phyloP scores from a whole-genome alignment of 2,888 invertebrate species.

The Melipona beecheii region DNA sequence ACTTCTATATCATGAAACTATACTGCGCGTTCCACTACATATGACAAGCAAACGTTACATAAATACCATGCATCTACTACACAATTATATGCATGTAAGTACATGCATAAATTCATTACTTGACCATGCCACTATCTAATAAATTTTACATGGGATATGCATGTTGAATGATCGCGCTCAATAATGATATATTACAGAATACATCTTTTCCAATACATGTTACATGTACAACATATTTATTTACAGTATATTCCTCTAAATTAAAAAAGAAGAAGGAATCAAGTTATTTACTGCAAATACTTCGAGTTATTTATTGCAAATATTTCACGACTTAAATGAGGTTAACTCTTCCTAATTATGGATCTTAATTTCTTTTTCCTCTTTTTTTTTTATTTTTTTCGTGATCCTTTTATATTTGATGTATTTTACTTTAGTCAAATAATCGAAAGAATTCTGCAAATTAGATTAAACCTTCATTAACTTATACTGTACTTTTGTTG shows the following conservation, averaged over 20 bases:
- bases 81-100: slow-evolving; percentile 26
- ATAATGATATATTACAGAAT: slow-evolving; percentile 22
- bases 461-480: not conserved
- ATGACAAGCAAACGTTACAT: slow-evolving; percentile 59
- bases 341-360: not conserved
- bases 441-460: not conserved
- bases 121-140: slow-evolving; percentile 18
- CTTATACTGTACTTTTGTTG: not conserved
- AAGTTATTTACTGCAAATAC: too few species aligned
- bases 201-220: not conserved
- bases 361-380: not conserved
- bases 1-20: slow-evolving; percentile 56
- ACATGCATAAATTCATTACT: slow-evolving; percentile 36
- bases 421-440: not conserved
- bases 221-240: not conserved
- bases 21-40: slow-evolving; percentile 59
- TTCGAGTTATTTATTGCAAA: not conserved
- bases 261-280: not conserved
- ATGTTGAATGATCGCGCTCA: slow-evolving; percentile 43
- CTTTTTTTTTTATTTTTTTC: too few species aligned
- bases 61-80: slow-evolving; percentile 45
- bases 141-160: slow-evolving; percentile 11
- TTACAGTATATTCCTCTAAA: not conserved
- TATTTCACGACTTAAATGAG: not conserved
- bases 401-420: not conserved